Evolutionary conservation across 1,140 invertebrate genomes (phyloP), one percentile per base, ranked within the genome.

Genomic region (Mylabris phalerata): DNA sequence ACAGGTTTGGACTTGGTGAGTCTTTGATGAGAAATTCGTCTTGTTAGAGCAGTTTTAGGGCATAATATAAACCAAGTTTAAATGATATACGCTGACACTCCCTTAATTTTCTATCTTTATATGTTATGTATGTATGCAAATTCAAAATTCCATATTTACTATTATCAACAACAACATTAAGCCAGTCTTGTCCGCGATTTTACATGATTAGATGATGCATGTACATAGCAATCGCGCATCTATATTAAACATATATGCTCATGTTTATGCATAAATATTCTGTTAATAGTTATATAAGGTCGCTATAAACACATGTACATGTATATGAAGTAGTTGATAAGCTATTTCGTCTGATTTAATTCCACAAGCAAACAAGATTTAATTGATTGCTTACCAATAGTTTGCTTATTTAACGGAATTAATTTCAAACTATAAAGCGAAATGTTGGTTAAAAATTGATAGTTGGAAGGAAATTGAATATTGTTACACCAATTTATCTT

Each of bases 341-440:
- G 51, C 51, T 54, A 54, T 54, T 54, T 54, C 51, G 51, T 46
- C 51, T 46, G 41, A 54, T 54, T 54, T 54, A 54, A 54, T 54
- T 54, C 42, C 51, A 32, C 51, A 45, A 54, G 51, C 45, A 54
- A 54, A 54, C 51, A 7, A 54, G 51, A 54, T 54, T 54, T 54
- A 54, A 54, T 54, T 54, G 51, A 54, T 54, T 54, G 51, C 51
- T 54, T 54, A 54, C 51, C 51, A 54, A 54, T 54, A 54, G 51
- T 54, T 54, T 54, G 51, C 51, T 54, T 54, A 54, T 54, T 54
- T 45, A 54, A 54, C 51, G 51, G 39, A 54, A 54, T 54, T 54
- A 54, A 54, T 54, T 54, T 25, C 51, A 9, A 54, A 54, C 51
- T 46, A 54, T n/a, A 54, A 7, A 46, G 41, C 19, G 51, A 45